phyloP scores from a whole-genome alignment of 2,113 vertebrate species.

The Gopherus evgoodei region DNA sequence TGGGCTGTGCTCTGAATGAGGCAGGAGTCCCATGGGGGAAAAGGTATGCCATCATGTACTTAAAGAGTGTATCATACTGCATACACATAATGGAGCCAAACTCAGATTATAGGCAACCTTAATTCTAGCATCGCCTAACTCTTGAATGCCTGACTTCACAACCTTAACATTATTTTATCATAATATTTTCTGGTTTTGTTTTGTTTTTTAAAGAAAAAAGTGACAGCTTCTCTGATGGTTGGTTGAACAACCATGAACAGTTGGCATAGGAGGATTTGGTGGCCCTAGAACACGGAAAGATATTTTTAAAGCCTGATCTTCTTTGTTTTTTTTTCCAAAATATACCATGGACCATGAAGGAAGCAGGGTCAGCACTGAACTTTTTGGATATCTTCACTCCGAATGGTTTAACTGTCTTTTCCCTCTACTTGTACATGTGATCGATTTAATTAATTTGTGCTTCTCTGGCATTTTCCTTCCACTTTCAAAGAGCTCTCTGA shows the following conservation, averaged over 20 bases:
- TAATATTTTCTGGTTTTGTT: background rate
- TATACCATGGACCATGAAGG: background rate
- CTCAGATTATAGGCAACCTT: background rate
- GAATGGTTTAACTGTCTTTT: background rate
- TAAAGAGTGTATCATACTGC: background rate
- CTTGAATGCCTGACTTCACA: background rate
- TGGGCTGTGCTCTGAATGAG: background rate
- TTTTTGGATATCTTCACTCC: background rate
- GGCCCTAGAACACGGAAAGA: background rate
- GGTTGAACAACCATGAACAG: background rate
- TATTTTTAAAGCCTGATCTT: background rate
- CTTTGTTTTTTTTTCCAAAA: background rate
- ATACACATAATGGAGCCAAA: background rate
- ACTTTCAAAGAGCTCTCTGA: background rate
- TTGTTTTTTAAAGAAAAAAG: background rate
- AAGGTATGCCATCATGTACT: background rate
- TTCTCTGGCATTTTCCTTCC: background rate
- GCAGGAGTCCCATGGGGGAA: background rate
- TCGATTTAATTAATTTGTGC: background rate
- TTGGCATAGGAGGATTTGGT: background rate
- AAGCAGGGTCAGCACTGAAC: background rate
- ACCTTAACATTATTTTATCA: background rate
- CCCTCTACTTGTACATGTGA: background rate
- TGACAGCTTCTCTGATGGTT: background rate
- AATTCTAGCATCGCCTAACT: background rate